Percentiles rank a stretch among this genome's conserved stretches.
These are phyloP conservation scores for Euphydryas editha DNA, from an alignment of 2,888 invertebrate genomes.

Conservation along the genomic window DNA sequence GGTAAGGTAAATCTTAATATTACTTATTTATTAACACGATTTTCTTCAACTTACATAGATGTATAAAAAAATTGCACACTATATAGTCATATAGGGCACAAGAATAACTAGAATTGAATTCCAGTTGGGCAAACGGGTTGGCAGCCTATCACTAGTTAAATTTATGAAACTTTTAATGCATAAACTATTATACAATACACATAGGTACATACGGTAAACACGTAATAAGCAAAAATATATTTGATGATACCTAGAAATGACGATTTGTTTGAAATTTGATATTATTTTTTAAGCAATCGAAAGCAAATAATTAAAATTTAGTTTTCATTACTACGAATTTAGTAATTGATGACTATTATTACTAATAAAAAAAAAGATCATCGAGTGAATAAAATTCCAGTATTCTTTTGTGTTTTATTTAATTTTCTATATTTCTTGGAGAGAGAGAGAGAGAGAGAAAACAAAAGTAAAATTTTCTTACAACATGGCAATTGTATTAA, in stretches of 20 bases:
- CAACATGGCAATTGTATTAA: no score
- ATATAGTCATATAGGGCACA: conserved; percentile 7
- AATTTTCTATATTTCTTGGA: not conserved
- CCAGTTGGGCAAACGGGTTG: no score
- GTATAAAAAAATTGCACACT: conserved; percentile 8
- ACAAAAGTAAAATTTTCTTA: no score
- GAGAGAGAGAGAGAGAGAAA: no score
- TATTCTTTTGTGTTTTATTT: not conserved
- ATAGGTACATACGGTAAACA: not conserved
- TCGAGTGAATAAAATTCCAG: no score
- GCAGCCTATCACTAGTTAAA: not conserved
- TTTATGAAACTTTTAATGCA: conserved; percentile 2
- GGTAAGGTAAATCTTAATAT: no score
- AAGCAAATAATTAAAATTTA: not conserved
- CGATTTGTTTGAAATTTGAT: not conserved
- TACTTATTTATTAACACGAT: not conserved
- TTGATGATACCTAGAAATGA: conserved; percentile 1
- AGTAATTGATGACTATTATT: no score
- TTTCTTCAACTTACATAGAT: not conserved
- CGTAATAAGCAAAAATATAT: not conserved
- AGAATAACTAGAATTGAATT: conserved; percentile 13
- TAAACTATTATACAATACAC: not conserved
- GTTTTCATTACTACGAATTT: not conserved
- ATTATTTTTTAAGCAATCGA: not conserved
- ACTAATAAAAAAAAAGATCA: no score